Base-by-base conservation (phyloP, 2,797 vertebrate genomes). In the Synaphobranchus kaupii region DNA sequence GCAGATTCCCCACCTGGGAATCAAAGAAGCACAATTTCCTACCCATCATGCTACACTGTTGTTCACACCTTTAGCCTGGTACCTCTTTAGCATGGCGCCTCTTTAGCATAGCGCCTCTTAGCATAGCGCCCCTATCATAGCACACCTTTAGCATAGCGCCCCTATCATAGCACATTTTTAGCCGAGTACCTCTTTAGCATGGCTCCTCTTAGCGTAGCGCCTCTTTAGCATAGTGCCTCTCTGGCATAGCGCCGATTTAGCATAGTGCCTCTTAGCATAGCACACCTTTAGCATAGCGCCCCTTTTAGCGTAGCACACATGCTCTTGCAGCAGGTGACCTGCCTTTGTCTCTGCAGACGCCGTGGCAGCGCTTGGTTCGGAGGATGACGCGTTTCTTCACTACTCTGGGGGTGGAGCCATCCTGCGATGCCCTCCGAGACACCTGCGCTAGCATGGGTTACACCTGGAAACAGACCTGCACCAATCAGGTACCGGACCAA, bases 331-430 rank as follows among this genome's bases (percentile, higher is more conserved):
- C 47, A 2, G 22, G 0, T 8, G 39, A 17, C 48, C 31, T 52
- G 60, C 44, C 54, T 8, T 89, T 50, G 39, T 89, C 84, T 88
- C 10, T 82, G 44, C 83, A 99, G 98, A 97, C 93, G 4, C 96
- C 95, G 0, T 99, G 97, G 98, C 97, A 99, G 93, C 95, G 98
- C 84, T 91, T 99, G 87, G 98, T 99, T 85, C 97, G 97, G 89
- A 92, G 98, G 86, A 96, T 99, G 98, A 99, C 98, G 0, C 96
- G 98, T 1, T 99, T 99, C 95, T 99, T 99, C 93, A 98, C 98
- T 84, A 97, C 96, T 50, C 92, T 98, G 91, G 95, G 96, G 52
- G 96, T 97, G 0, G 96, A 97, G 0, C 92, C 92, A 25, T 97
- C 98, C 0, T 96, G 97, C 48, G 90, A 94, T 0, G 93, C 95